phyloP scores from a whole-genome alignment of 2,113 vertebrate species.

The Larimichthys crocea region DNA sequence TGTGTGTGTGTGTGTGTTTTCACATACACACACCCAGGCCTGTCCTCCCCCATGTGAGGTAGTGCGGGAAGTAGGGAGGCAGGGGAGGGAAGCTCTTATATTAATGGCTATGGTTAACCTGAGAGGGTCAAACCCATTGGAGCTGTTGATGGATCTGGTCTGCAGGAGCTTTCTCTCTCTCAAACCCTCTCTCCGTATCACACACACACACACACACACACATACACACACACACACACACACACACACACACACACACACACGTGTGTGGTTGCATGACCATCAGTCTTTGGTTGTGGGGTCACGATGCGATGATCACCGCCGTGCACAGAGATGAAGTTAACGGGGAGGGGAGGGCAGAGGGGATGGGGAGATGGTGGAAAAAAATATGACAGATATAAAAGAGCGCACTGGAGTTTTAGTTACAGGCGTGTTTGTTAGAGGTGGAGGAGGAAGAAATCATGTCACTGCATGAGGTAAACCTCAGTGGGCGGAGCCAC shows the following conservation, averaged over 20 bases:
- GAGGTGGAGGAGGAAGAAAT: not conserved
- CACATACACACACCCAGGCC: slow-evolving; percentile 29
- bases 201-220: slow-evolving; percentile 8
- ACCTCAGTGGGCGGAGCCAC: not conserved
- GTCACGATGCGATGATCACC: slow-evolving; percentile 4
- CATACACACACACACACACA: slow-evolving; percentile 8
- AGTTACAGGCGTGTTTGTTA: slow-evolving; percentile 15
- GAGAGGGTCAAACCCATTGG: slow-evolving; percentile 98
- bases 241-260: not conserved
- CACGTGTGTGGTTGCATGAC: slow-evolving; percentile 1
- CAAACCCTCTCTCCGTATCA: slow-evolving; percentile 73
- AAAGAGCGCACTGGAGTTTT: slow-evolving; percentile 14
- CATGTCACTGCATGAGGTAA: slow-evolving; percentile 3
- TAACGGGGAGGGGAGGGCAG: not conserved
- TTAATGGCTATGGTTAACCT: slow-evolving; percentile 96
- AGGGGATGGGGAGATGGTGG: not conserved
- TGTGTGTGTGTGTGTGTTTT: not conserved
- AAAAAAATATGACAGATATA: slow-evolving; percentile 6
- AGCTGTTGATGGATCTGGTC: slow-evolving; percentile 95
- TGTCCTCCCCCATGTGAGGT: slow-evolving; percentile 69
- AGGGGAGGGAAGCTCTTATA: slow-evolving; percentile 87
- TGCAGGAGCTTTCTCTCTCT: slow-evolving; percentile 81
- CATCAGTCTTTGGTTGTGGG: slow-evolving; percentile 21
- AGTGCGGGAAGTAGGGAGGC: slow-evolving; percentile 65
- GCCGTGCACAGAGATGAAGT: slow-evolving; percentile 18